phyloP scores from a whole-genome alignment of 2,113 vertebrate genomes.

The Tricholaema leucomelas region DNA sequence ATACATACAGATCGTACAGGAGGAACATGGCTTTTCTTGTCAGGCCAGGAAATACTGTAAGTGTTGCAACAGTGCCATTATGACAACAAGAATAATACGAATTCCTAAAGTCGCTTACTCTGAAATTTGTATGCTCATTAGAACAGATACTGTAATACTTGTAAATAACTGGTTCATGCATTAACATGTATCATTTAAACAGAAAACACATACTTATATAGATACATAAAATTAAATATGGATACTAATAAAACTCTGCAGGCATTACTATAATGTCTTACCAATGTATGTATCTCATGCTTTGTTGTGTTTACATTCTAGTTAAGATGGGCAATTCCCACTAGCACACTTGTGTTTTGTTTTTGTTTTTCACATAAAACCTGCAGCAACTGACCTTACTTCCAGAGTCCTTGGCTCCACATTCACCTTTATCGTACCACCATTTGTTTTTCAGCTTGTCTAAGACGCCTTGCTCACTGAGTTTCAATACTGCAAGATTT shows the following conservation, averaged over 20 bases:
- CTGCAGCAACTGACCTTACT: constrained; percentile 99
- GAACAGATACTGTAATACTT: constrained; percentile 47
- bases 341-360: constrained; percentile 83
- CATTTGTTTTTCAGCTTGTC: constrained; percentile 99
- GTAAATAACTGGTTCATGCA: constrained; percentile 87
- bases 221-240: constrained; percentile 72
- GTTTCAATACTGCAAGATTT: constrained; percentile 91
- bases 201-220: constrained; percentile 78
- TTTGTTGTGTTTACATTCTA: constrained; percentile 89
- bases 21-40: constrained; percentile 71
- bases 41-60: constrained; percentile 61
- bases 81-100: constrained; percentile 77
- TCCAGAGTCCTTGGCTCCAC: constrained; percentile 99
- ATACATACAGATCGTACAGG: constrained; percentile 73
- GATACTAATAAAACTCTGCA: constrained; percentile 85
- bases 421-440: constrained; percentile 99
- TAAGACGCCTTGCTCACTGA: constrained; percentile 99
- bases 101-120: constrained; percentile 56
- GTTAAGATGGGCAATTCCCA: constrained; percentile 92
- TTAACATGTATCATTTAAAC: constrained; percentile 83
- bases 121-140: constrained; percentile 43
- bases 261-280: constrained; percentile 94
- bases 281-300: constrained; percentile 97
- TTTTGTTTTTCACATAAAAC: constrained; percentile 93
- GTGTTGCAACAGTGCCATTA: constrained; percentile 66